Percentiles rank a stretch among this genome's conserved stretches.
phyloP scores from a whole-genome alignment of 1,140 invertebrate species.

The Penaeus vannamei region DNA sequence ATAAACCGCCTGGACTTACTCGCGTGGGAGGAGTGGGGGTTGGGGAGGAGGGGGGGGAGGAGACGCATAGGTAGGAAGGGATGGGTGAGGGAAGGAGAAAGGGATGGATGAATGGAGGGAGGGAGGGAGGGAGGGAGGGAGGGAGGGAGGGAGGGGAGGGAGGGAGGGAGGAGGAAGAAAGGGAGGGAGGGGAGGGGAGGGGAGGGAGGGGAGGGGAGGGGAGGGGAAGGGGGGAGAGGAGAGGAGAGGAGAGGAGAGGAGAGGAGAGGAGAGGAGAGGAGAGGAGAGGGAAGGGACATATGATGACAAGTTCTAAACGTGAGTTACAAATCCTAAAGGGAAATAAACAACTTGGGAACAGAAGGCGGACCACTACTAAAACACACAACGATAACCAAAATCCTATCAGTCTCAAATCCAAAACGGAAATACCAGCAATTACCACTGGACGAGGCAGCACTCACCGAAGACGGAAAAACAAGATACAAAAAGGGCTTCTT shows the following conservation, averaged over 20 bases:
- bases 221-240: no score
- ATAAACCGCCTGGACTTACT: no score
- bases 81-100: background rate
- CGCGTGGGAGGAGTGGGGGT: background rate
- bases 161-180: background rate
- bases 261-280: no score
- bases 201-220: background rate
- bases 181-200: background rate
- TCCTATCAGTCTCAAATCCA: no score
- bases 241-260: no score
- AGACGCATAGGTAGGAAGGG: background rate
- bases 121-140: background rate
- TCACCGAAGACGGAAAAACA: background rate
- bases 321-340: no score
- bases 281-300: background rate
- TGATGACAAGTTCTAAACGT: no score
- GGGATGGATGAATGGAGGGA: background rate
- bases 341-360: no score
- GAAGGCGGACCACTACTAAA: no score
- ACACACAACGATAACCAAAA: no score
- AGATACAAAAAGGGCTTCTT: background rate
- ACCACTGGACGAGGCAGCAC: no score
- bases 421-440: no score
- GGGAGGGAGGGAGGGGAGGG: background rate
- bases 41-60: background rate